phyloP scores from a whole-genome alignment of 2,888 invertebrate species.

The Cistogaster globosa region DNA sequence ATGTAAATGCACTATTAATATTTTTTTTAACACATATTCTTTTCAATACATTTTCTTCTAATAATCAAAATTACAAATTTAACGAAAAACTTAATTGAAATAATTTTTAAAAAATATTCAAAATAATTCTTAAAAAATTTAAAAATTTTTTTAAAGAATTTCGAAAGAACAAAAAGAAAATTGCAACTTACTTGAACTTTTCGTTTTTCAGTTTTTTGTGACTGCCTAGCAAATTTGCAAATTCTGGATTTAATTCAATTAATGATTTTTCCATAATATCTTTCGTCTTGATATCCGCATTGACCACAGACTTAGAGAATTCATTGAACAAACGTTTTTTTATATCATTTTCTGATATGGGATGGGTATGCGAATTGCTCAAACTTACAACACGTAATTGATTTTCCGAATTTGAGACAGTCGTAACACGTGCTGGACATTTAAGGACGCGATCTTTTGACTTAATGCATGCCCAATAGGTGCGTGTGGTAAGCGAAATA shows the following conservation, averaged over 20 bases:
- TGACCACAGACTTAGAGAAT: slow-evolving; percentile 67
- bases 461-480: slow-evolving; percentile 80
- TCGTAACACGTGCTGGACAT: slow-evolving; percentile 79
- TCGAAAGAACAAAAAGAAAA: background rate
- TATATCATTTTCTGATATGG: slow-evolving; percentile 77
- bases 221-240: slow-evolving; percentile 73
- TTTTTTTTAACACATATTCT: too few species aligned
- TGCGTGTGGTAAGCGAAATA: slow-evolving; percentile 76
- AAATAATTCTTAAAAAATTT: too few species aligned
- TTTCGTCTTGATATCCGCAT: slow-evolving; percentile 36
- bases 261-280: slow-evolving; percentile 74
- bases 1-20: too few species aligned
- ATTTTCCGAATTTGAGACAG: slow-evolving; percentile 76
- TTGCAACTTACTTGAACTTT: slow-evolving; percentile 51
- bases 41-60: too few species aligned
- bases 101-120: background rate
- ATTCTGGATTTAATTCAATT: slow-evolving; percentile 77
- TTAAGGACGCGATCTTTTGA: slow-evolving; percentile 77
- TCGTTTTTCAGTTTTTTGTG: slow-evolving; percentile 21
- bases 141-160: background rate
- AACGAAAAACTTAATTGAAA: background rate
- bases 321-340: slow-evolving; percentile 79
- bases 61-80: too few species aligned
- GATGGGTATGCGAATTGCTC: slow-evolving; percentile 78
- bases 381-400: slow-evolving; percentile 77